Evolutionary conservation across 2,888 invertebrate genomes (phyloP), one percentile per base, ranked within the genome.

Genomic region (Eupithecia dodoneata): DNA sequence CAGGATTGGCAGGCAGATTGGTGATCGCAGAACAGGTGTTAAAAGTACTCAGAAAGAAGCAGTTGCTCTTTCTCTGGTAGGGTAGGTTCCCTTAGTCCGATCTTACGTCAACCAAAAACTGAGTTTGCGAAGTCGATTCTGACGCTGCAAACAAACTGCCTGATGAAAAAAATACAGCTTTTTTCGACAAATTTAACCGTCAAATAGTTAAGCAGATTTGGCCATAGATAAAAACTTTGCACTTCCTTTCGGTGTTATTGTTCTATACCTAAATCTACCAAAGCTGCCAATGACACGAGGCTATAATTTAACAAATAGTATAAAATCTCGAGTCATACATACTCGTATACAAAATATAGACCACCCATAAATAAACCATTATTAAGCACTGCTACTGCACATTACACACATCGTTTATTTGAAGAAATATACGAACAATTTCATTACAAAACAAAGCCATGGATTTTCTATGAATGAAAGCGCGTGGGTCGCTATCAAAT

Each of bases 381-480:
- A 83, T 84, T 84, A 81, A 85, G 81, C 77, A 84, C 85, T 87
- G 87, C 86, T 83, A n/a, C n/a, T n/a, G n/a, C n/a, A n/a, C n/a
- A n/a, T 84, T 85, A 81, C 82, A 86, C 85, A 85, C 85, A 83
- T 91, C 90, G 88, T 91, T 92, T 92, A 90, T 92, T 90, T 90
- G 83, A 92, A 91, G 88, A 92, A 93, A 92, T 91, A 91, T 87
- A 90, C 88, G 87, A 90, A 94, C 92, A 91, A 91, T 93, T 94
- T 93, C 90, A 93, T 94, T 92, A 92, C 92, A 91, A 93, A 92
- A 94, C 93, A 93, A 94, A 92, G 90, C 87, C 88, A 88, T 88
- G 89, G 87, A 88, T 89, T 91, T 90, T 86, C 91, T 90, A 93
- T 91, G 90, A 93, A 93, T 90, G 93, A 93, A 94, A 93, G 88